Base-by-base conservation (phyloP, 2,113 vertebrate genomes). In the Ariopsis seemanni region DNA sequence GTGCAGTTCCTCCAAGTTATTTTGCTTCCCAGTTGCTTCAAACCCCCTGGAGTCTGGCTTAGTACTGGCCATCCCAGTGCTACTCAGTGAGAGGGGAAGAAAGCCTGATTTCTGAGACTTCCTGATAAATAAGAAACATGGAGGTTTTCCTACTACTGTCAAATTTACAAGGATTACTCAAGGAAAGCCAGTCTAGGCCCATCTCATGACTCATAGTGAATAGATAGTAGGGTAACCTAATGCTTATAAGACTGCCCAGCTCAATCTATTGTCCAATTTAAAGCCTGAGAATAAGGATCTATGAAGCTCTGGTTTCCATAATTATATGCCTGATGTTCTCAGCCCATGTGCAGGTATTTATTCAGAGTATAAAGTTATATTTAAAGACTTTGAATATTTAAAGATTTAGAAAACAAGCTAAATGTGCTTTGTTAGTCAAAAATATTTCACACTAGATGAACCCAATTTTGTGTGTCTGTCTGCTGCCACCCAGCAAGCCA, bases 141-240 rank as follows among this genome's bases (percentile, higher is more conserved):
- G n/a, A 65, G 30, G 25, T 86, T 84, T 86, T 75, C 53, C 22
- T n/a, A 86, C 83, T 77, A 52, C 69, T 86, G 82, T 86, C 85
- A 81, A 78, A 58, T 90, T 82, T 90, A 86, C 78, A 84, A 78
- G 84, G 58, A 86, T 85, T 83, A 74, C 55, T 86, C 42, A 60
- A 48, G 86, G 48, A 77, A 82, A 85, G 83, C 62, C 18, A 63
- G 72, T 85, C 34, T 63, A 75, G 86, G 86, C 58, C 71, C 34
- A 75, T 65, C 67, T 72, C 86, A 75, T 69, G 52, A 30, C 85
- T 85, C 34, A 83, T 34, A 52, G 22, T 85, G 83, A 69, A 55
- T 9, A 34, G 71, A 87, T 87, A 63, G 42, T 14, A 25, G 27
- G 67, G 71, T 87, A 57, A 80, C 83, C 63, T 75, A 89, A 83